These are phyloP conservation scores for Archips xylosteana DNA, from an alignment of 2,888 invertebrate species.

Conservation along the genomic window DNA sequence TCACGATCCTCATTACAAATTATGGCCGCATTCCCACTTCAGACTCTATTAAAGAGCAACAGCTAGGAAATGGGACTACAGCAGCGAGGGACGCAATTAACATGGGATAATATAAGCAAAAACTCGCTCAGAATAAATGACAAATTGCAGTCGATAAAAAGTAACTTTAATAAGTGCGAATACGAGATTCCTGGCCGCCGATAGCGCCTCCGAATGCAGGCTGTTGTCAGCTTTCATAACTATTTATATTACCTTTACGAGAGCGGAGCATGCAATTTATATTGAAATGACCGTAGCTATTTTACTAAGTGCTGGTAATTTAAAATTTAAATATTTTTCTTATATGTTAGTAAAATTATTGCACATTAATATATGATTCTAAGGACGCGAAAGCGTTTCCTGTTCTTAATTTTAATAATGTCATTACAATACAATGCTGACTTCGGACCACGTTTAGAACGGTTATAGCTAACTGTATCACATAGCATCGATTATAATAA, in stretches of 20 bases:
- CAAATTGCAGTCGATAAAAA: slow-evolving; percentile 71
- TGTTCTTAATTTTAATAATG: not conserved
- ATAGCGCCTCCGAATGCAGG: slow-evolving; percentile 43
- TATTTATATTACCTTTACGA: slow-evolving; percentile 41
- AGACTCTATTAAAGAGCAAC: slow-evolving; percentile 66
- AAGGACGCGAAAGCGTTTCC: not conserved
- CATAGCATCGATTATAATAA: slow-evolving; percentile 47
- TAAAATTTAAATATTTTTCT: slow-evolving; percentile 39
- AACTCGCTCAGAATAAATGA: slow-evolving; percentile 69
- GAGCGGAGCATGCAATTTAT: slow-evolving; percentile 37
- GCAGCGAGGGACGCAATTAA: slow-evolving; percentile 66
- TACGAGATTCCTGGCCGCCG: slow-evolving; percentile 47
- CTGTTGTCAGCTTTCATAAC: slow-evolving; percentile 41
- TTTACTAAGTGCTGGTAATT: slow-evolving; percentile 37
- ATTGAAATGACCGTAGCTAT: slow-evolving; percentile 39
- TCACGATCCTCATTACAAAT: slow-evolving; percentile 84
- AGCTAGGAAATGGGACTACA: slow-evolving; percentile 60
- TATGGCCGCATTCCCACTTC: slow-evolving; percentile 82
- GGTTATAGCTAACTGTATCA: slow-evolving; percentile 48
- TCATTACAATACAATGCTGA: not conserved
- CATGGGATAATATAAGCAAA: slow-evolving; percentile 72
- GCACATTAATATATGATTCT: slow-evolving; percentile 8
- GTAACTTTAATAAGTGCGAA: slow-evolving; percentile 53
- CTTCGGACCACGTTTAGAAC: slow-evolving; percentile 38
- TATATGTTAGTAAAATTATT: slow-evolving; percentile 30